phyloP scores from a whole-genome alignment of 1,140 invertebrate genomes.

The Cydia amplana region DNA sequence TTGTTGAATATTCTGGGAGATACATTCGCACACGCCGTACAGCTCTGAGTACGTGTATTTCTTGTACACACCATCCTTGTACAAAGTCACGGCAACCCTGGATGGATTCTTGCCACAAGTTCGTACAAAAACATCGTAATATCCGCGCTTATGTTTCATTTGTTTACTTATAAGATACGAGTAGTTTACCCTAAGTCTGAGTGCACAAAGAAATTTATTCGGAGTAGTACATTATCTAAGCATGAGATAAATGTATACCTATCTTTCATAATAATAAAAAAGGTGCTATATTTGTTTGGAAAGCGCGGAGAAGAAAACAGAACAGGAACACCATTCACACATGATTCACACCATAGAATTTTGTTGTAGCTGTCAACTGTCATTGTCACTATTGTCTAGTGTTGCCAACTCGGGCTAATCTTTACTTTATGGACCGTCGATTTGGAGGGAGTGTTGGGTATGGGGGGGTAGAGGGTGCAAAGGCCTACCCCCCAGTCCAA shows the following conservation, averaged over 20 bases:
- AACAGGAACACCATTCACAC: too few relatives aligned
- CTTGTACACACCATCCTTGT: conserved; percentile 51
- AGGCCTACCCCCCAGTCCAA: too few relatives aligned
- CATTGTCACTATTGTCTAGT: too few relatives aligned
- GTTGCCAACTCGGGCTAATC: too few relatives aligned
- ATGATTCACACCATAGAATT: too few relatives aligned
- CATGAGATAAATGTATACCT: background rate
- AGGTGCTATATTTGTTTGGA: background rate
- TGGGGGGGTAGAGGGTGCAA: too few relatives aligned
- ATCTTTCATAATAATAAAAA: background rate
- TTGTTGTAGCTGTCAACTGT: too few relatives aligned
- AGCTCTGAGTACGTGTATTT: conserved; percentile 67
- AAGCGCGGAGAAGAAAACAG: background rate
- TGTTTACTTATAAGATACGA: background rate
- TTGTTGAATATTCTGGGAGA: conserved; percentile 67
- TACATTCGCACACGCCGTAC: conserved; percentile 70
- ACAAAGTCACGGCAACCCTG: conserved; percentile 56
- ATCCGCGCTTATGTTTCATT: conserved; percentile 66
- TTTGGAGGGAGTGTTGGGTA: too few relatives aligned
- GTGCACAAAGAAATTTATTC: background rate
- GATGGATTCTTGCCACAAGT: conserved; percentile 64
- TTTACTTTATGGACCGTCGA: too few relatives aligned
- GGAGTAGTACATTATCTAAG: background rate
- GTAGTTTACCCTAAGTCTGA: too few relatives aligned
- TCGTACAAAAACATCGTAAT: conserved; percentile 67